Conservation (phyloP, 2,797 vertebrate genomes). For the Spinus olivaceus region DNA sequence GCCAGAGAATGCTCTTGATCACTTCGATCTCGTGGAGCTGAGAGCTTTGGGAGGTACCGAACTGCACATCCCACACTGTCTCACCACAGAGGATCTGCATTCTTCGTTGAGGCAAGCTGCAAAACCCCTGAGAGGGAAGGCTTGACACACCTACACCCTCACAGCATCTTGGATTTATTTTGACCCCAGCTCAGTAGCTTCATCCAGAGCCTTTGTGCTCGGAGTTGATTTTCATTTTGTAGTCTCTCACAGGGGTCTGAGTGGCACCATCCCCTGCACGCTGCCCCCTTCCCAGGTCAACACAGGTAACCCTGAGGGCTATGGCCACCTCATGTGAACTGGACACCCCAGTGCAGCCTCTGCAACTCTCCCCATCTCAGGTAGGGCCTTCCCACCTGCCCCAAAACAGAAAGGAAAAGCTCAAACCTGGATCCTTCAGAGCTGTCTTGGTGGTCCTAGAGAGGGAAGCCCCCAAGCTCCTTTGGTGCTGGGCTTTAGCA, state of each 20-base stretch:
- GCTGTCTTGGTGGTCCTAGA: not conserved
- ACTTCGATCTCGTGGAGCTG: fast-evolving
- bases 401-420: not conserved
- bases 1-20: not conserved
- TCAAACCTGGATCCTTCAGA: not conserved
- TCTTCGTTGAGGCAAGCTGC: not conserved
- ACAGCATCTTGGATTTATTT: not conserved
- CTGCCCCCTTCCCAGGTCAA: fast-evolving
- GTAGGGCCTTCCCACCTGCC: fast-evolving
- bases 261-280: not conserved
- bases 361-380: too few species aligned
- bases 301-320: not conserved
- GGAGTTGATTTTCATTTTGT: not conserved
- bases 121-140: not conserved
- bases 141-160: not conserved
- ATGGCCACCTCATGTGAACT: fast-evolving
- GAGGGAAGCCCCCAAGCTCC: not conserved
- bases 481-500: not conserved
- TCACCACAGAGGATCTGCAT: not conserved
- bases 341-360: not conserved
- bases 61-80: not conserved
- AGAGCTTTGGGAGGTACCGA: not conserved
- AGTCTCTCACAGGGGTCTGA: fast-evolving
- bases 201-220: not conserved
- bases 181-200: not conserved